These are phyloP conservation scores for Phenganax marumi DNA, from an alignment of 92 coral and sea anemone species.

Conservation along the genomic window DNA sequence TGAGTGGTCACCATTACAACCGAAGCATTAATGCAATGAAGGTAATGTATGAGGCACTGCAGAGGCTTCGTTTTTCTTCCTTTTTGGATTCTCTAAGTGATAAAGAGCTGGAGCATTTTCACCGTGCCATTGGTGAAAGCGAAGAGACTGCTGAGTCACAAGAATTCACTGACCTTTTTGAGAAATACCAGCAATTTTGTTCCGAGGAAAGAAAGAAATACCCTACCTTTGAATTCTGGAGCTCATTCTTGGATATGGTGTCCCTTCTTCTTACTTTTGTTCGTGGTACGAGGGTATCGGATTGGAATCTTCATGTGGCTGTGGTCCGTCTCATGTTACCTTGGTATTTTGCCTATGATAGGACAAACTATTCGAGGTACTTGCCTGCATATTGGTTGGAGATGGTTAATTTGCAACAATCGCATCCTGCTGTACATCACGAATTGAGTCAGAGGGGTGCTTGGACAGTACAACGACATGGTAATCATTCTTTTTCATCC, in stretches of 20 bases:
- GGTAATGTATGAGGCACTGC: constrained; percentile 31
- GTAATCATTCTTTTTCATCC: too few relatives aligned
- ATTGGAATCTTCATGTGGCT: constrained; percentile 41
- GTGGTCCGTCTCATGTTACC: constrained; percentile 42
- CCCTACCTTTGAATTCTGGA: constrained; percentile 39
- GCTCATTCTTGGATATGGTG: constrained; percentile 28
- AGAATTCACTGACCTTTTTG: too few relatives aligned
- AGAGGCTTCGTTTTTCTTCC: constrained; percentile 8
- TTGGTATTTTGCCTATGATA: constrained; percentile 51
- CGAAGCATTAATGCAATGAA: constrained; percentile 14
- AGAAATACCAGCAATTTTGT: too few relatives aligned
- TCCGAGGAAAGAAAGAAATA: constrained; percentile 35
- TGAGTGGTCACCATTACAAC: constrained; percentile 8
- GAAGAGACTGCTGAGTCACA: too few relatives aligned
- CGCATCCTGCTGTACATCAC: too few relatives aligned
- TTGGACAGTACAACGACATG: too few relatives aligned
- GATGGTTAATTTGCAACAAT: too few relatives aligned
- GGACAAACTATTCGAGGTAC: constrained; percentile 37
- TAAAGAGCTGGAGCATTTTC: not conserved
- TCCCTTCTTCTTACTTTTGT: constrained; percentile 23
- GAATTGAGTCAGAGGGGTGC: too few relatives aligned
- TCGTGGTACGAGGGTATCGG: constrained; percentile 42
- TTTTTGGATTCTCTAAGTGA: not conserved
- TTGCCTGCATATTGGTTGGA: too few relatives aligned
- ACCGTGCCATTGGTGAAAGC: not conserved